Evolutionary conservation across 2,888 invertebrate genomes (phyloP), one percentile per base, ranked within the genome.

Genomic region (Bedellia somnulentella): DNA sequence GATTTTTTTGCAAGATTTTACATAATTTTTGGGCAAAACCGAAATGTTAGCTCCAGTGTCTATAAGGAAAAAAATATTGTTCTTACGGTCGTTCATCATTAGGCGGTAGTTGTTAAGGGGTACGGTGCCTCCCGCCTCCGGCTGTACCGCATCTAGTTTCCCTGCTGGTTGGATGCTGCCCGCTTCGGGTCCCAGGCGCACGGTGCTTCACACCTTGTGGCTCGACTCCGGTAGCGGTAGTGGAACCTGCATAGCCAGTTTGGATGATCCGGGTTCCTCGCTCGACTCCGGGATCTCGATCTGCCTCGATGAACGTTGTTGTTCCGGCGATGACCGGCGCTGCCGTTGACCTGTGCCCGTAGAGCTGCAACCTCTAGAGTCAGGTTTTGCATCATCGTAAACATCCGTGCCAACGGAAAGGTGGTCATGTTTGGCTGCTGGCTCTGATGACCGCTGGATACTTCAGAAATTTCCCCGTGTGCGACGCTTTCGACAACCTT

Each of bases 21-120:
- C n/a, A 4, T 4, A 15, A 12, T 14, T 23, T 15, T 23, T n/a
- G 11, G 34, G 31, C 14, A 31, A 4, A 8, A 35, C 31, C 9
- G 33, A 33, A 5, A 33, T 25, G 16, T 33, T 27, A 4, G 35
- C 35, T 13, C 35, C 32, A 11, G 30, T 26, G 15, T 35, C 35
- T 10, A 35, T 30, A n/a, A 35, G 15, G 22, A 31, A 34, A 10
- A n/a, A 13, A 9, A 31, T 8, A 5, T 21, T 13, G 14, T 14
- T 24, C 10, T 15, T 13, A 3, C 13, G 8, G 29, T 35, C 31
- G 9, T 10, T 32, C 11, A 30, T 24, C 4, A 12, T 12, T 24
- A 29, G 33, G 31, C 35, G 35, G 27, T 24, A 17, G 17, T 17
- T 26, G 2, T 11, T 4, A n/a, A 9, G 12, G n/a, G n/a, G 11